These are phyloP conservation scores for Lumbricus terrestris DNA, from an alignment of 2,888 invertebrate genomes.

Conservation along the genomic window DNA sequence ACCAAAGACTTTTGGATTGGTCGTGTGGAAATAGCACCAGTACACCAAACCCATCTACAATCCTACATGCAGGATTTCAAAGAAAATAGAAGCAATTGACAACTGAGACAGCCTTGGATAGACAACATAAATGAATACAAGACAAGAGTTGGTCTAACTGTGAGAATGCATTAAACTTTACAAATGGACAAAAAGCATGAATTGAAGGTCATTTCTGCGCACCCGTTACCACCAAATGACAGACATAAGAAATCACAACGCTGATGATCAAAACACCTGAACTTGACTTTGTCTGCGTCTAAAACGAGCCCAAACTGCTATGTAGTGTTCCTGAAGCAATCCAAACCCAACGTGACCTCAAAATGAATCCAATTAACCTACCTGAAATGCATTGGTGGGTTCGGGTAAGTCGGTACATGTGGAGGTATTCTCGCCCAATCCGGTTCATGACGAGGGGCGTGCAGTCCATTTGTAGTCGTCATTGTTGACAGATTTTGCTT, in stretches of 20 bases:
- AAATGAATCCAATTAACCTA: slow-evolving; percentile 32
- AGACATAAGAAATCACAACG: not conserved
- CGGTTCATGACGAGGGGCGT: slow-evolving; percentile 40
- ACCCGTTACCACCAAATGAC: not conserved
- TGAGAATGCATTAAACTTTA: not conserved
- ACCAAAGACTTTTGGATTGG: not conserved
- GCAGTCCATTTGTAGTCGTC: slow-evolving; percentile 13
- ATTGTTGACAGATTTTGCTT: not conserved
- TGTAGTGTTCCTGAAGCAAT: not conserved
- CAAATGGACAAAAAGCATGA: not conserved
- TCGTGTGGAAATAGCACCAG: not conserved
- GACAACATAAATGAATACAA: not conserved
- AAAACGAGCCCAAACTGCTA: not conserved
- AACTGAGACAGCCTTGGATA: not conserved
- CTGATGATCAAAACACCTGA: not conserved
- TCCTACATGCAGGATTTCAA: not conserved
- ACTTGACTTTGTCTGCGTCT: not conserved
- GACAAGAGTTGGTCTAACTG: not conserved
- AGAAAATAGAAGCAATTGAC: not conserved
- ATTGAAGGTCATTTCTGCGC: too few relatives aligned
- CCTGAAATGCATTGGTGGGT: slow-evolving; percentile 56
- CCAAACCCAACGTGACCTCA: not conserved
- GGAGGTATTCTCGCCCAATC: slow-evolving; percentile 55
- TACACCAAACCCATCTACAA: not conserved
- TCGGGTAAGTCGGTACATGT: slow-evolving; percentile 54